Conservation (phyloP, 2,113 vertebrate genomes). For the Cyrtonyx montezumae region DNA sequence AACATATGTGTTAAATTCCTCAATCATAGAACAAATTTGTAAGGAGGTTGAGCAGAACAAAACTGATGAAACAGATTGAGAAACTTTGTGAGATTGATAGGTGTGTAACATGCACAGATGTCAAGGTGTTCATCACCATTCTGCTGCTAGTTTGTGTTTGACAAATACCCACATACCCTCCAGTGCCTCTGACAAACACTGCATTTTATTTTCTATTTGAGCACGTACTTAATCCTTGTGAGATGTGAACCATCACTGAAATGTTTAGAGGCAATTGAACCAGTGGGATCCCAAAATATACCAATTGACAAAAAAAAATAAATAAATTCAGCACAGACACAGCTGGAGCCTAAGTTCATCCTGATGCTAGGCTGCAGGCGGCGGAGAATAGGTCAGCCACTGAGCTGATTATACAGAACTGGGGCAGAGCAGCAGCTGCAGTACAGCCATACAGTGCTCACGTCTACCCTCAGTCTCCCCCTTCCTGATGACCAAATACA, state of each 20-base stretch:
- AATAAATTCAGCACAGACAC: neutral
- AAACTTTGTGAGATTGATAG: neutral
- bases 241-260: neutral
- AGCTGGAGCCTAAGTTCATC: neutral
- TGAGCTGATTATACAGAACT: neutral
- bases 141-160: neutral
- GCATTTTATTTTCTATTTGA: neutral
- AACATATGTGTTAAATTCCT: neutral
- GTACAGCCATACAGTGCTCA: neutral
- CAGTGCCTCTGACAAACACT: neutral
- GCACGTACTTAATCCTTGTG: neutral
- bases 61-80: neutral
- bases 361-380: neutral
- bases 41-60: neutral
- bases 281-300: neutral
- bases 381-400: neutral
- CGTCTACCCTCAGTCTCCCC: neutral
- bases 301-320: neutral
- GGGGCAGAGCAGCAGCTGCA: neutral
- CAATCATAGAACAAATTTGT: neutral
- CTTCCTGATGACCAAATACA: neutral
- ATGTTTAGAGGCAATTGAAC: neutral
- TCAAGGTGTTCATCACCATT: neutral
- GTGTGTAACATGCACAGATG: neutral
- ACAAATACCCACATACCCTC: neutral